Base-by-base conservation (phyloP, 2,888 invertebrate genomes). In the Ormyrus rosae region DNA sequence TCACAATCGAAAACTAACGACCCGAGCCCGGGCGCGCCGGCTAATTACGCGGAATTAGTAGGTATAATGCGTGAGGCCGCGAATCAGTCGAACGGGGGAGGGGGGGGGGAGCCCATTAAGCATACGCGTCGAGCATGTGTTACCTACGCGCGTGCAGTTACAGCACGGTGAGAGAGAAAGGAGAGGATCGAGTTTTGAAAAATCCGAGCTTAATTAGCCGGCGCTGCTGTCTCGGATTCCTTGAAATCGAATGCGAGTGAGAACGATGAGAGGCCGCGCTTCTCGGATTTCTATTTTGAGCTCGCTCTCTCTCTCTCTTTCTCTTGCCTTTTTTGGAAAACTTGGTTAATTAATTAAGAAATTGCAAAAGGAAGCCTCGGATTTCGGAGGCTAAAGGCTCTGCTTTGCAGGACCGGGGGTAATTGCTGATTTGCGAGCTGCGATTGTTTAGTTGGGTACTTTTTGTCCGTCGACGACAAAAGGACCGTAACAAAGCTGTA, bases 221-320 rank as follows among this genome's bases (percentile, higher is more conserved):
- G 19, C 10, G 67, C 67, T 19, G 71, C 51, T 81, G 84, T 84
- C 83, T 77, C 72, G 63, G 48, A 81, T 81, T 81, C 78, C 70
- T 70, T 67, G 81, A 73, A 77, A 82, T 77, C 71, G 82, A 80
- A 70, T 34, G 72, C 73, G 65, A 50, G 64, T 65, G 60, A 51
- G 61, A 73, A 61, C 13, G 65, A 67, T 13, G 63, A 10, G 71
- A 64, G 45, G 19, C 63, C 9, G 10, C 45, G 11, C 63, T 69
- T 75, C 80, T 75, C 48, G 53, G 70, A 75, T 74, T 80, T 76
- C 71, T 76, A 80, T 71, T 80, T 76, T 69, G 65, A 80, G 63
- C 10, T 58, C 6, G 13, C 8, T 19, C 19, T 63, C 8, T 45
- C 34, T 19, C 19, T 19, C 19, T 19, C 19, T 19, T 19, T 19